Conservation (phyloP, 64 coral and sea anemone species). For the Stylophora pistillata region DNA sequence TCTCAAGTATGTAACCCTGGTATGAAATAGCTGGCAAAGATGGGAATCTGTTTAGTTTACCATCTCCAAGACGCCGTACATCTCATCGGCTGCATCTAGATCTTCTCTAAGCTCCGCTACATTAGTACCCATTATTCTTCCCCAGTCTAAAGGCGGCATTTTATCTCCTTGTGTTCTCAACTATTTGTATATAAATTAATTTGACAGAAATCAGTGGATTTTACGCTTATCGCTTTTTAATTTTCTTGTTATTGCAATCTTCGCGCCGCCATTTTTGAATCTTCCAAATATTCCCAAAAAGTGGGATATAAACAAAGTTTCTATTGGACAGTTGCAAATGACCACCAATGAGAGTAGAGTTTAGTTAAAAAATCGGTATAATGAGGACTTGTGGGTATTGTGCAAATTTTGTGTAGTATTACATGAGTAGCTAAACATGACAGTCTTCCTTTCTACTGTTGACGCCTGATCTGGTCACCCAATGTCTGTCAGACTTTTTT, state of each 20-base stretch:
- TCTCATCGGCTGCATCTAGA: slow-evolving; percentile 73
- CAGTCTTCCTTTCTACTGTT: no score
- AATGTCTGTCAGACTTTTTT: no score
- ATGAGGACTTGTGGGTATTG: neutral
- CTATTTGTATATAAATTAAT: neutral
- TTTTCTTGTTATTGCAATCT: neutral
- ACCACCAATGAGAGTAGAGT: neutral
- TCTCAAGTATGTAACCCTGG: neutral
- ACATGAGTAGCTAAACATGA: neutral
- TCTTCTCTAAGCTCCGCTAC: slow-evolving; percentile 65
- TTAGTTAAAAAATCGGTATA: neutral
- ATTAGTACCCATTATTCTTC: slow-evolving; percentile 71
- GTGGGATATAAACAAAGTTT: neutral
- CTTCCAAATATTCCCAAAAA: neutral
- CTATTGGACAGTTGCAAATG: neutral
- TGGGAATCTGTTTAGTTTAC: slow-evolving; percentile 45
- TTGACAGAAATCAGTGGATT: no score
- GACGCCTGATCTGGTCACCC: no score
- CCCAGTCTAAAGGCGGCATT: slow-evolving; percentile 95
- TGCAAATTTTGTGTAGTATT: neutral
- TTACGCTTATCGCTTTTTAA: slow-evolving; percentile 40
- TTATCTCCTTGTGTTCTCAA: neutral
- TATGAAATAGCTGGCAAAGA: neutral
- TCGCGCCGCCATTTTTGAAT: slow-evolving; percentile 94
- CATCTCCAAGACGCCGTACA: slow-evolving; percentile 76